phyloP scores from a whole-genome alignment of 2,113 vertebrate genomes.

The Candoia aspera region DNA sequence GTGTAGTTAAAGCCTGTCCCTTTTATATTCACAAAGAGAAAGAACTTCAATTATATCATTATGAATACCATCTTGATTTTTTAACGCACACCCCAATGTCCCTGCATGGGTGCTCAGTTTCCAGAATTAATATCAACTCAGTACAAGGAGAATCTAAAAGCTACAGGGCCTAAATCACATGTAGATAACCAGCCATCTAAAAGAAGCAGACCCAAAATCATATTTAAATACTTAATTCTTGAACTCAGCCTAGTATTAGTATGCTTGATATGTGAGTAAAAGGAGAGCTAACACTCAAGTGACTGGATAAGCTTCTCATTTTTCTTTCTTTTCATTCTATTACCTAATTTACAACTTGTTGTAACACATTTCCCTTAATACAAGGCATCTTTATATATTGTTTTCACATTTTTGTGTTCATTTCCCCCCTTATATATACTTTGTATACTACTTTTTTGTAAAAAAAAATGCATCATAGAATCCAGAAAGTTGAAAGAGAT shows the following conservation, averaged over 20 bases:
- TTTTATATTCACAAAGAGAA: neutral
- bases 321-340: neutral
- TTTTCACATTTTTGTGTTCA: neutral
- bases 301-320: neutral
- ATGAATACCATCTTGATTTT: neutral
- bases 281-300: neutral
- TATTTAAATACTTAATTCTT: neutral
- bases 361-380: neutral
- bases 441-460: neutral
- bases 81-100: neutral
- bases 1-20: neutral
- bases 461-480: neutral
- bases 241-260: neutral
- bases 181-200: neutral
- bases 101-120: neutral
- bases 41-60: neutral
- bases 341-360: neutral
- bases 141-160: neutral
- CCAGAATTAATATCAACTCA: neutral
- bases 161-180: neutral
- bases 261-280: fast-evolving
- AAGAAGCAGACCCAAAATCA: fast-evolving
- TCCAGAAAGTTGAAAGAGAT: neutral
- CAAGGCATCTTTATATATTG: neutral
- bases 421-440: neutral